Percentiles rank a stretch among this genome's conserved stretches.
These are phyloP conservation scores for Pomacea maculata DNA, from an alignment of 1,140 invertebrate species.

Conservation along the genomic window DNA sequence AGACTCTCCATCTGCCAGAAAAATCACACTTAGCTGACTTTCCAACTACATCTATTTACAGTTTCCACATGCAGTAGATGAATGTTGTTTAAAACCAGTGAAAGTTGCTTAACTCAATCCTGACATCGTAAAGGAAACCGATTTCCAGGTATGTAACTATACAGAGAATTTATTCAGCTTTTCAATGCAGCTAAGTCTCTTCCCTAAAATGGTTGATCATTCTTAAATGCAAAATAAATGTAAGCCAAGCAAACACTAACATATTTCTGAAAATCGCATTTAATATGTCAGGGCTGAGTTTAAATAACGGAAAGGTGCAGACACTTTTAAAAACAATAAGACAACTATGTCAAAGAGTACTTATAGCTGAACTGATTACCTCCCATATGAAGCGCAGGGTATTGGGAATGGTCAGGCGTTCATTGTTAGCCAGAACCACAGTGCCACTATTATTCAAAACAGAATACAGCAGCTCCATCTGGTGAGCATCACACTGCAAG, in stretches of 20 bases:
- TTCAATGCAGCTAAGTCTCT: no score
- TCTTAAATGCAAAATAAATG: no score
- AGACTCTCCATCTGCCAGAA: conserved; percentile 51
- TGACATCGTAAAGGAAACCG: no score
- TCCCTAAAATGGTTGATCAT: no score
- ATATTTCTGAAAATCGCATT: no score
- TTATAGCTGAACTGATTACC: conserved; percentile 37
- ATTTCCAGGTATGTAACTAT: no score
- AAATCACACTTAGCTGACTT: not conserved
- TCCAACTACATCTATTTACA: not conserved
- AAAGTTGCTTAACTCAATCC: no score
- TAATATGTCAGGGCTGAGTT: not conserved
- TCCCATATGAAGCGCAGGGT: conserved; percentile 62
- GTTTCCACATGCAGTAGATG: not conserved
- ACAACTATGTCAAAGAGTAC: not conserved
- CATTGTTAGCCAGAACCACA: conserved; percentile 61
- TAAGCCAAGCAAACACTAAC: no score
- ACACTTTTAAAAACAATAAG: not conserved
- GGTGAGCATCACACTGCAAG: conserved; percentile 51
- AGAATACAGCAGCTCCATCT: conserved; percentile 58
- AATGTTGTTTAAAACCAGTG: no score
- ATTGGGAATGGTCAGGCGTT: conserved; percentile 54
- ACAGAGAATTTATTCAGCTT: no score
- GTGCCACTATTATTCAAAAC: conserved; percentile 56
- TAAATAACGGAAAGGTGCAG: not conserved